These are phyloP conservation scores for Gadopsis bispinosus DNA, from an alignment of 2,797 vertebrate genomes.

Conservation along the genomic window DNA sequence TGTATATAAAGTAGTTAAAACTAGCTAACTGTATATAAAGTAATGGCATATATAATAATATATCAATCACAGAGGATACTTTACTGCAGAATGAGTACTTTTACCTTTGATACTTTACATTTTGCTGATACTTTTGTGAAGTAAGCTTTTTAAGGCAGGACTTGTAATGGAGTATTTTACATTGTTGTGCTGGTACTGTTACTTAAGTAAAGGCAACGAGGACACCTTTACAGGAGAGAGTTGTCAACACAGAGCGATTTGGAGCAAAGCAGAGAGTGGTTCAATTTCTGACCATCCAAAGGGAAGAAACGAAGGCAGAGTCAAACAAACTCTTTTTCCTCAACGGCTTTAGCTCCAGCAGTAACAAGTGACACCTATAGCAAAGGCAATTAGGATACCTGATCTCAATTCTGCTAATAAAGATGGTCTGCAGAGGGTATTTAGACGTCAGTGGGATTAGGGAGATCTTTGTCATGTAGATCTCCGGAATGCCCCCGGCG, in stretches of 20 bases:
- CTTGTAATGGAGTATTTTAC: background rate
- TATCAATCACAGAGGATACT: too few relatives aligned
- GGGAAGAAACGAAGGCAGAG: conserved; percentile 13
- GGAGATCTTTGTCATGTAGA: conserved; percentile 80
- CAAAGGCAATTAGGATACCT: conserved; percentile 76
- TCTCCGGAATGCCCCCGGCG: conserved; percentile 71
- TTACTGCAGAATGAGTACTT: too few relatives aligned
- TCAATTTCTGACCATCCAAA: conserved; percentile 12
- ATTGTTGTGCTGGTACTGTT: background rate
- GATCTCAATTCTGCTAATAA: conserved; percentile 71
- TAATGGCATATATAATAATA: too few relatives aligned
- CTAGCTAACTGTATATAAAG: too few relatives aligned
- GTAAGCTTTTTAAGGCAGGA: background rate
- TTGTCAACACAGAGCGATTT: background rate
- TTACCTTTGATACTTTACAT: too few relatives aligned
- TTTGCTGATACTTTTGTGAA: too few relatives aligned
- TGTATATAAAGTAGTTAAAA: too few relatives aligned
- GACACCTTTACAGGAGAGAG: background rate
- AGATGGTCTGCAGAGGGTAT: conserved; percentile 68
- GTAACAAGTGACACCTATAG: conserved; percentile 66
- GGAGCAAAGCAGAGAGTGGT: background rate
- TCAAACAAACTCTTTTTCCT: conserved; percentile 29
- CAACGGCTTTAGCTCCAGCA: conserved; percentile 23
- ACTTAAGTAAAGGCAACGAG: background rate
- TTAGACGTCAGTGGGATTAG: conserved; percentile 77